Evolutionary conservation across 2,888 invertebrate genomes (phyloP), one percentile per base, ranked within the genome.

Genomic region (Eulithis testata): DNA sequence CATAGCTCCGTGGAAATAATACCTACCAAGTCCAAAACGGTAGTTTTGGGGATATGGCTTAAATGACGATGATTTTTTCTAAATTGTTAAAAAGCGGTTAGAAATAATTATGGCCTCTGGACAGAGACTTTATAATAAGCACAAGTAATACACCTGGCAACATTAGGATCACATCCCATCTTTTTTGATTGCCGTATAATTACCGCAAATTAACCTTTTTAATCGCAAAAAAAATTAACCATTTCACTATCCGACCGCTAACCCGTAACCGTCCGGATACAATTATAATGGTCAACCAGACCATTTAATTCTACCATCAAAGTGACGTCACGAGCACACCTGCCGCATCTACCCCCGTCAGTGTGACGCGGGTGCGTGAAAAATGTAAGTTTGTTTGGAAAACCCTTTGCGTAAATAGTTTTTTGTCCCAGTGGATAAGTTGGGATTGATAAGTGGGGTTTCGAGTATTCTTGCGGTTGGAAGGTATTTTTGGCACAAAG

Each of bases 341-440:
- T 73, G 83, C 70, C 75, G 82, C 75, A 83, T 82, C 82, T 80
- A 77, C 66, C 82, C 73, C 52, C 77, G 79, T 83, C 83, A 82
- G 72, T 54, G 73, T 83, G 83, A 83, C 72, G 75, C 68, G 76
- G 83, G 83, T 81, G 63, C 61, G 67, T 72, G 68, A 73, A 75
- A 74, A 75, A 73, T 75, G 69, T 69, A 66, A 69, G 64, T 71
- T 73, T 73, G 69, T 69, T 69, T 69, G 49, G 59, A 40, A 65
- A 68, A 67, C 69, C 69, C 70, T 70, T 65, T 54, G 68, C 63
- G 66, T 66, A 66, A 66, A 68, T 69, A 70, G 72, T 69, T 72
- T 70, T 47, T 61, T 65, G 61, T 66, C 67, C 65, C 69, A 59
- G 51, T 56, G 69, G 65, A 58, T 44, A 53, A 55, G 45, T 52